These are phyloP conservation scores for Drosophila nebulosa DNA, from an alignment of 1,140 invertebrate species.

Conservation along the genomic window DNA sequence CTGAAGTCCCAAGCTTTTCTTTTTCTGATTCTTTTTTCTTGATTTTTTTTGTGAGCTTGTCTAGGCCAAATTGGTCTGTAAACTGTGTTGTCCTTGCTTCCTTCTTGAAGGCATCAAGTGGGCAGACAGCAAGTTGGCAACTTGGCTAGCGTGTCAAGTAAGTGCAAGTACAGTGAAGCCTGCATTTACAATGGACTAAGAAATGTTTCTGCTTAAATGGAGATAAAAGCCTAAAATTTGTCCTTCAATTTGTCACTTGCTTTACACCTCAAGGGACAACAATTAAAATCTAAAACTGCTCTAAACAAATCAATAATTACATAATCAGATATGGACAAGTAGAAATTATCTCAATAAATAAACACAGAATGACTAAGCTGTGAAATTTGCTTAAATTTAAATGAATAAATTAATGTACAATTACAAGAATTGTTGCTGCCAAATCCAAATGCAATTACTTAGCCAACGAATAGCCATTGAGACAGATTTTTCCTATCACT, in stretches of 20 bases:
- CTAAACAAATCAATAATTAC: background rate
- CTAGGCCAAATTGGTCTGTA: slow-evolving; percentile 34
- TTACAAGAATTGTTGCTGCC: background rate
- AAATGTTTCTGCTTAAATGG: background rate
- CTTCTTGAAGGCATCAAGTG: slow-evolving; percentile 40
- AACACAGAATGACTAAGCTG: too few relatives aligned
- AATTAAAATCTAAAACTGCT: too few relatives aligned
- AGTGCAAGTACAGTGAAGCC: slow-evolving; percentile 37
- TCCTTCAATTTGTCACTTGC: too few relatives aligned
- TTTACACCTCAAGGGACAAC: background rate
- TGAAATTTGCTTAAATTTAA: background rate
- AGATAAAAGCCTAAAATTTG: background rate
- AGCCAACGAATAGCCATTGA: background rate
- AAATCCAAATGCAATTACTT: background rate
- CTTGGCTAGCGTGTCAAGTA: slow-evolving; percentile 42
- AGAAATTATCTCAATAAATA: too few relatives aligned
- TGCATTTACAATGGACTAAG: background rate
- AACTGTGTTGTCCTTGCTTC: slow-evolving; percentile 24
- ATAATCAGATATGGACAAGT: too few relatives aligned
- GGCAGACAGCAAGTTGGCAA: slow-evolving; percentile 21
- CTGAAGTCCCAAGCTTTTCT: slow-evolving; percentile 23
- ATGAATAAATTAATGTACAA: background rate
- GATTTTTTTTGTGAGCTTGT: slow-evolving; percentile 26
- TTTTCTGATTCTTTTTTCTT: slow-evolving; percentile 13
- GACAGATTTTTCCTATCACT: background rate